These are phyloP conservation scores for Scyliorhinus canicula DNA, from an alignment of 2,797 vertebrate species.

Conservation along the genomic window DNA sequence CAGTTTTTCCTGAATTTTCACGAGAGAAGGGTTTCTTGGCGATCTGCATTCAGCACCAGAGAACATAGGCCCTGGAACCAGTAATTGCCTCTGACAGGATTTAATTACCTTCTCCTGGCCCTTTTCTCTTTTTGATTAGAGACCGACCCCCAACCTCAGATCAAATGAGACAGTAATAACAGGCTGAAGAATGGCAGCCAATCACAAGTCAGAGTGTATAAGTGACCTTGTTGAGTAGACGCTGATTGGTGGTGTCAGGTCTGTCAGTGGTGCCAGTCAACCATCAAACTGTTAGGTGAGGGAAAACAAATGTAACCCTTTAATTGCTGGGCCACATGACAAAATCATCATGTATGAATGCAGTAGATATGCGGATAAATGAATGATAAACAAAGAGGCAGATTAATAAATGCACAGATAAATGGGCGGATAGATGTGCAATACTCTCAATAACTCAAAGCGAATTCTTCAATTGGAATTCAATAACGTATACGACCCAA, in stretches of 20 bases:
- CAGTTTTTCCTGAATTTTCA: neutral
- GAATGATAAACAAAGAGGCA: neutral
- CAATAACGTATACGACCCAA: neutral
- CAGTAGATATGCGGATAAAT: neutral
- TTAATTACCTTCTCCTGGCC: slow-evolving; percentile 82
- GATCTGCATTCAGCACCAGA: slow-evolving; percentile 78
- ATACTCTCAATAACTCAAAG: neutral
- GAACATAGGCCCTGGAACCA: slow-evolving; percentile 68
- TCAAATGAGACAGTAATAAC: slow-evolving; percentile 77
- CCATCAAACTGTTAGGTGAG: slow-evolving; percentile 51
- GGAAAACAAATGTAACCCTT: slow-evolving; percentile 22
- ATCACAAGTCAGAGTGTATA: slow-evolving; percentile 60
- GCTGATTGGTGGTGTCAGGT: slow-evolving; percentile 75
- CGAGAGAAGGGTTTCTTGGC: slow-evolving; percentile 53
- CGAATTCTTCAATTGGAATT: neutral
- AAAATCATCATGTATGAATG: neutral
- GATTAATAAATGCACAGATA: neutral
- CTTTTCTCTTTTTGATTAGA: slow-evolving; percentile 79
- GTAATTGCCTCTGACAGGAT: slow-evolving; percentile 84
- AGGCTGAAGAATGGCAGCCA: slow-evolving; percentile 68
- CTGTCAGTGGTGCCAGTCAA: slow-evolving; percentile 65
- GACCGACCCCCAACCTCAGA: slow-evolving; percentile 68
- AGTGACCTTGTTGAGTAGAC: slow-evolving; percentile 77
- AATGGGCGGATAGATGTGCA: neutral
- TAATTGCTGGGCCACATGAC: neutral